Conservation (phyloP, 64 coral and sea anemone species). For the Pocillopora verrucosa region DNA sequence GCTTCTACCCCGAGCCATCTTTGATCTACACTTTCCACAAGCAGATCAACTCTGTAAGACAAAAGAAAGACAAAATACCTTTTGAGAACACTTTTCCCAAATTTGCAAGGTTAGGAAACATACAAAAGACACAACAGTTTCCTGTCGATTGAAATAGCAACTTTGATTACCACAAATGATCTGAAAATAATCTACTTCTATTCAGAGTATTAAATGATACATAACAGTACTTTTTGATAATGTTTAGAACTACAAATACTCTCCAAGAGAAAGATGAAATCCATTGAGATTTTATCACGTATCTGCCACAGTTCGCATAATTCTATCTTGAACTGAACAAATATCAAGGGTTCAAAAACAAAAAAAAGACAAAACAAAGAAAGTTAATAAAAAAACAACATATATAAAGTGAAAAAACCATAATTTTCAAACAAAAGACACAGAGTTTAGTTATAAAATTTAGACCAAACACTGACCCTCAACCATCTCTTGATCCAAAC, state of each 20-base stretch:
- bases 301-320: too few species aligned
- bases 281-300: too few species aligned
- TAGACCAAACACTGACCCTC: too few species aligned
- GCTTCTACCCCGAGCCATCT: constrained; percentile 58
- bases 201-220: not conserved
- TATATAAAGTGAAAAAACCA: too few species aligned
- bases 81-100: not conserved
- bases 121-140: not conserved
- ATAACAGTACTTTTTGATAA: not conserved
- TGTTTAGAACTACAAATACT: not conserved
- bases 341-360: too few species aligned
- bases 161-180: not conserved
- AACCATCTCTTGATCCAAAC: too few species aligned
- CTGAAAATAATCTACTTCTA: not conserved
- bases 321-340: too few species aligned
- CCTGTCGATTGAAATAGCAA: not conserved
- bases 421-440: too few species aligned
- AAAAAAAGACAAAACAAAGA: too few species aligned
- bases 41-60: not conserved
- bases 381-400: too few species aligned
- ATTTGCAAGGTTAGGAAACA: not conserved
- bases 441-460: too few species aligned
- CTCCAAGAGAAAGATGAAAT: too few species aligned
- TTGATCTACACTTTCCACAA: not conserved
- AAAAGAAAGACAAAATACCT: not conserved